Evolutionary conservation across 1,140 invertebrate species (phyloP).

Genomic region (Phymorhynchus buccinoides): DNA sequence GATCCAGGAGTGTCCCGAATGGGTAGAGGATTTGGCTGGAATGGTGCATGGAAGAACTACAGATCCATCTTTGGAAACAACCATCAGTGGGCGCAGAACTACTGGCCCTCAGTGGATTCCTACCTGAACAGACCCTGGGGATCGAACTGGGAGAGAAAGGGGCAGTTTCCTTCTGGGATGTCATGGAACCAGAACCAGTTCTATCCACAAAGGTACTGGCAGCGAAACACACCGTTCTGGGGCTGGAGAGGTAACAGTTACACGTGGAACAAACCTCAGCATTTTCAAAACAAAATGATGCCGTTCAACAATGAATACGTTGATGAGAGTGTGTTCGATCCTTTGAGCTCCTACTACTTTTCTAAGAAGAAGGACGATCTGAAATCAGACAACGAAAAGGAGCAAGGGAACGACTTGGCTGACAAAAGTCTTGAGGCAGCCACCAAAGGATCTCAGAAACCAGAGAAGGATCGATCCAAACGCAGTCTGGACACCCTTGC

Average conservation of each 20-base stretch:
- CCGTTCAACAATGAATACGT: not conserved
- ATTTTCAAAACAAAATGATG: not conserved
- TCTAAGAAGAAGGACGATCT: not conserved
- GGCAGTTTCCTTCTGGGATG: not conserved
- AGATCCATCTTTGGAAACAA: not conserved
- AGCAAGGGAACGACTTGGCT: not conserved
- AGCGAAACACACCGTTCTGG: not conserved
- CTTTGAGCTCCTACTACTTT: not conserved
- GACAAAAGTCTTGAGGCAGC: not conserved
- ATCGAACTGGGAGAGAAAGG: not conserved
- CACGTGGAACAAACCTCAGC: not conserved
- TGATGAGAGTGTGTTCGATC: constrained; percentile 12
- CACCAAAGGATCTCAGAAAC: not conserved
- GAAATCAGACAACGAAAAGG: not conserved
- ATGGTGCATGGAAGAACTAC: not conserved
- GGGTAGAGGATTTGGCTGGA: not conserved
- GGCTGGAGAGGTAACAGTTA: not conserved
- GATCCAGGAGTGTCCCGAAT: not conserved
- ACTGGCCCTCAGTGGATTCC: not conserved
- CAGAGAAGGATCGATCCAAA: not conserved
- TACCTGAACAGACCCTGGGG: not conserved
- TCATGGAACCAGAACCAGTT: not conserved
- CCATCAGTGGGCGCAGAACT: not conserved
- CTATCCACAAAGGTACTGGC: not conserved
- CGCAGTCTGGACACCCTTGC: not conserved